A percentile compares a stretch with the other conserved stretches of the same genome.
phyloP scores from a whole-genome alignment of 2,888 invertebrate genomes.

The Xestoiulus laeticollis region DNA sequence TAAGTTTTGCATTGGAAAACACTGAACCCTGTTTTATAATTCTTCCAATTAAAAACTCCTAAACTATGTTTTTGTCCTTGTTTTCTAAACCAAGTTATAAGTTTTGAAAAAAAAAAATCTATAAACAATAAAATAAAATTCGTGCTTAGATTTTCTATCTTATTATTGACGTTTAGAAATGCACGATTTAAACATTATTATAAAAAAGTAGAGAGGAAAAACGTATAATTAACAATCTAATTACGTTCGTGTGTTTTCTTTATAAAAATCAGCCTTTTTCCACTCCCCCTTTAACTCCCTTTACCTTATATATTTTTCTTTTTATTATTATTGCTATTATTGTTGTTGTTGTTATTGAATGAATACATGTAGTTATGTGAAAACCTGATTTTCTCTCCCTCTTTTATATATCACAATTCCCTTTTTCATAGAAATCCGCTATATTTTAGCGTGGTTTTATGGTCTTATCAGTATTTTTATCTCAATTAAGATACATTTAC shows the following conservation, averaged over 20 bases:
- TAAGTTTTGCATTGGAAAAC: neutral
- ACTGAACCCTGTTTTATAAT: slow-evolving; percentile 1
- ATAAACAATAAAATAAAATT: slow-evolving; percentile 23
- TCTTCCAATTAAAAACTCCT: slow-evolving; percentile 5
- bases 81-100: neutral
- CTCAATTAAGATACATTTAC: no score
- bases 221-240: slow-evolving; percentile 6
- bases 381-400: neutral
- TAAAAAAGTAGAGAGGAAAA: neutral
- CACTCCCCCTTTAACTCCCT: no score
- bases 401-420: neutral
- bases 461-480: no score
- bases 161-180: slow-evolving; percentile 14
- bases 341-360: neutral
- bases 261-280: neutral
- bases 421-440: neutral
- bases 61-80: neutral
- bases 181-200: slow-evolving; percentile 7
- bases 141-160: neutral
- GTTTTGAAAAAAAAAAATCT: neutral
- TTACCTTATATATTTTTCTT: no score
- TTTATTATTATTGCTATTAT: neutral
- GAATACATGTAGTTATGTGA: neutral
- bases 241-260: neutral
- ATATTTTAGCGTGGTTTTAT: no score